phyloP scores from a whole-genome alignment of 2,797 vertebrate genomes.

The Huso huso region DNA sequence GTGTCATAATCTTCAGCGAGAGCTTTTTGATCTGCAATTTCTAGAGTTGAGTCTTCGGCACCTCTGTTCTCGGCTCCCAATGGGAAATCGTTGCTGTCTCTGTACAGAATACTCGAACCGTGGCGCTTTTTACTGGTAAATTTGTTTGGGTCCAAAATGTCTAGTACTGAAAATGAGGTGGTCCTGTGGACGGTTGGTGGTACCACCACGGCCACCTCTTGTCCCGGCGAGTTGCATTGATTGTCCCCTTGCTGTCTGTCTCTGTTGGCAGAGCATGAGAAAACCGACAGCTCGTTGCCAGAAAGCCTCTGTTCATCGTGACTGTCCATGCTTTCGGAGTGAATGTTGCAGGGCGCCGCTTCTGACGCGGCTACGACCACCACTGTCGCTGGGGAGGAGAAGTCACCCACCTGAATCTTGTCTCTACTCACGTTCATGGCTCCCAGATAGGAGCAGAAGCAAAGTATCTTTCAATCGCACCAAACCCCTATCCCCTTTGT shows the following conservation, averaged over 20 bases:
- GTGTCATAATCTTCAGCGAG: slow-evolving; percentile 59
- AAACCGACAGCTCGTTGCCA: slow-evolving; percentile 47
- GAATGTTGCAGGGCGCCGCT: slow-evolving; percentile 33
- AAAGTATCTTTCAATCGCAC: slow-evolving; percentile 10
- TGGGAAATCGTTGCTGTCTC: slow-evolving; percentile 35
- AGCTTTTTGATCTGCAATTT: slow-evolving; percentile 43
- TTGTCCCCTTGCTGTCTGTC: slow-evolving; percentile 56
- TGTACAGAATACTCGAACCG: slow-evolving; percentile 47
- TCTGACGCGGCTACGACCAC: slow-evolving; percentile 43
- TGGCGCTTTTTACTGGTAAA: slow-evolving; percentile 79
- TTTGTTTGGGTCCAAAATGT: slow-evolving; percentile 97
- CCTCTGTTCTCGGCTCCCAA: slow-evolving; percentile 47
- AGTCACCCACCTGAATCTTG: slow-evolving; percentile 60
- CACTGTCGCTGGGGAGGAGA: slow-evolving; percentile 52
- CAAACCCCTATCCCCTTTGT: slow-evolving; percentile 12
- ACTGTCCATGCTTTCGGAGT: slow-evolving; percentile 61
- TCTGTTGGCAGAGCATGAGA: slow-evolving; percentile 50
- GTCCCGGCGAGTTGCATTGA: slow-evolving; percentile 64
- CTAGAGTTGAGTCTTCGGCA: slow-evolving; percentile 43
- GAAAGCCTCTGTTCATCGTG: slow-evolving; percentile 63
- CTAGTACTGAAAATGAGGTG: slow-evolving; percentile 92
- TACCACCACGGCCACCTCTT: slow-evolving; percentile 57
- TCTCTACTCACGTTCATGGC: slow-evolving; percentile 69
- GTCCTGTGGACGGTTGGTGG: slow-evolving; percentile 72
- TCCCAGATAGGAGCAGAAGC: slow-evolving; percentile 29